These are phyloP conservation scores for Platycnemis pennipes DNA, from an alignment of 2,888 invertebrate genomes.

Conservation along the genomic window DNA sequence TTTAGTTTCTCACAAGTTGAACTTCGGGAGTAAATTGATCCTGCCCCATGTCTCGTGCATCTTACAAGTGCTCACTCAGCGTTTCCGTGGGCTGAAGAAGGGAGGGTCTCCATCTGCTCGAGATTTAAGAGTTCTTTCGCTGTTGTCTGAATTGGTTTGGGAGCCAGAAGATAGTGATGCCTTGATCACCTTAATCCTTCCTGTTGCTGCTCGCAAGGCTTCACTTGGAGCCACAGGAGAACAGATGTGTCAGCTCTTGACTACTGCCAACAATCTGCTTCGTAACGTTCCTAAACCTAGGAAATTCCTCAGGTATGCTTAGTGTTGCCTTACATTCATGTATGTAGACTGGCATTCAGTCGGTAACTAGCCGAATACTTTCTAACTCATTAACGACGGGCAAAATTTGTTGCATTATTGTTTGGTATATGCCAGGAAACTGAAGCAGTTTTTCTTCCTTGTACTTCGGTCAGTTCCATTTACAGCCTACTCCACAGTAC, in stretches of 20 bases:
- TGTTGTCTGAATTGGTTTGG: constrained; percentile 88
- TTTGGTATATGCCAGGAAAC: too few relatives aligned
- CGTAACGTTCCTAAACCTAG: constrained; percentile 80
- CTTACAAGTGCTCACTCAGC: constrained; percentile 84
- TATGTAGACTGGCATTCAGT: too few relatives aligned
- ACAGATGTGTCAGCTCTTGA: constrained; percentile 85
- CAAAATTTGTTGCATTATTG: too few relatives aligned
- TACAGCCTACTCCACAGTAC: too few relatives aligned
- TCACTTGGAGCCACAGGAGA: constrained; percentile 84
- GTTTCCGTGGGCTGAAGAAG: constrained; percentile 80
- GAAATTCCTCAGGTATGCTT: constrained; percentile 17
- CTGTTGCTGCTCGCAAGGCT: constrained; percentile 86
- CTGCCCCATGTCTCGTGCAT: constrained; percentile 87
- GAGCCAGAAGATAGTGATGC: constrained; percentile 85
- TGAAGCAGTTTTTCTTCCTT: too few relatives aligned
- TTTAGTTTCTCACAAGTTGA: constrained; percentile 78
- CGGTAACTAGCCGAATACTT: too few relatives aligned
- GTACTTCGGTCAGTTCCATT: too few relatives aligned
- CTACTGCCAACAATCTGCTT: constrained; percentile 88
- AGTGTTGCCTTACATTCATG: too few relatives aligned
- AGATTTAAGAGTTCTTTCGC: constrained; percentile 87
- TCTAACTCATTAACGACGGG: too few relatives aligned
- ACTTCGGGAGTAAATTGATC: constrained; percentile 88
- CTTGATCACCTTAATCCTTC: constrained; percentile 86
- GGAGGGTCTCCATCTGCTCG: constrained; percentile 82